phyloP scores from a whole-genome alignment of 37 sponge, comb jelly and placozoan species.

The Petrosia ficiformis region DNA sequence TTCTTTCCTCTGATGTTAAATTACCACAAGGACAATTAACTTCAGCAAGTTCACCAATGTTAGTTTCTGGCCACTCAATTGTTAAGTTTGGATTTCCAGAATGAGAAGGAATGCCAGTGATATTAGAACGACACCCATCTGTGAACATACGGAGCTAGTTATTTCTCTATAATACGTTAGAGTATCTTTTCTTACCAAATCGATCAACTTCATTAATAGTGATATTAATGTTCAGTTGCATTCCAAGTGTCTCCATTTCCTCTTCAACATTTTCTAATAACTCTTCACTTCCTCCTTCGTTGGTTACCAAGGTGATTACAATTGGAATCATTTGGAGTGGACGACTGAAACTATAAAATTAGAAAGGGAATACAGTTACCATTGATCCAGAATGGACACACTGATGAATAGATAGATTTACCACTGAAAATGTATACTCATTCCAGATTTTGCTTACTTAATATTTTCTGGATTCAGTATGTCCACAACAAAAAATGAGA shows the following conservation, averaged over 20 bases:
- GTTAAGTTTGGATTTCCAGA: neutral
- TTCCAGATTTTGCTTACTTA: too few species aligned
- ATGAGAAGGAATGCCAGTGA: slow-evolving; percentile 1
- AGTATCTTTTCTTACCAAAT: neutral
- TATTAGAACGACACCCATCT: slow-evolving; percentile 39
- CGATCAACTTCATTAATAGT: neutral
- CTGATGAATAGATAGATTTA: neutral
- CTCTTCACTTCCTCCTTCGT: neutral
- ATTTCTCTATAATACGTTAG: too few species aligned
- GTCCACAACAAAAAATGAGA: too few species aligned
- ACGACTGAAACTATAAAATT: neutral
- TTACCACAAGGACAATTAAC: slow-evolving; percentile 46
- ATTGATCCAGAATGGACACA: too few species aligned
- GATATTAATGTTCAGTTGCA: neutral
- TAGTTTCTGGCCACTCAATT: slow-evolving; percentile 39
- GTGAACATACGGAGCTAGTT: too few species aligned
- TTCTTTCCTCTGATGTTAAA: neutral
- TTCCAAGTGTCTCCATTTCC: neutral
- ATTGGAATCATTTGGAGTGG: neutral
- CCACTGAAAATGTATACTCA: too few species aligned
- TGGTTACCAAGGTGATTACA: neutral
- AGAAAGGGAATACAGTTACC: neutral
- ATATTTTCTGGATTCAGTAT: too few species aligned
- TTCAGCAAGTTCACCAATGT: slow-evolving; percentile 19
- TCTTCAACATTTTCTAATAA: neutral